Evolutionary conservation across 1,140 invertebrate genomes (phyloP), one percentile per base, ranked within the genome.

Genomic region (Phocides pigmalion): DNA sequence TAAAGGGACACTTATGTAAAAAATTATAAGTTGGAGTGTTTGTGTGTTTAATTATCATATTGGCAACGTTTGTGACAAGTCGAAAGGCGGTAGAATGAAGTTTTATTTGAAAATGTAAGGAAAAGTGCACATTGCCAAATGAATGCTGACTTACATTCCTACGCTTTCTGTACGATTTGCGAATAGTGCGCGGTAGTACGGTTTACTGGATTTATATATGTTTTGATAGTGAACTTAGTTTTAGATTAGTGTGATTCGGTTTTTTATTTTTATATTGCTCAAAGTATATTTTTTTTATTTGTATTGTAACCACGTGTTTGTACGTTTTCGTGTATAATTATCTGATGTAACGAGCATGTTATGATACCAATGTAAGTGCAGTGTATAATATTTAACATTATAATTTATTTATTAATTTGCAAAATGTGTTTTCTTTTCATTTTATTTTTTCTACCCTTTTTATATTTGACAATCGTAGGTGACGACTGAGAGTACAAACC

Each of bases 361-460:
- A 80, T 82, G 79, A 79, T 84, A 85, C 78, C 81, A 82, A 77
- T 88, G 77, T 88, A 86, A 84, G 83, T 82, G 84, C 81, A 87
- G 82, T 88, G 81, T 84, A 84, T 86, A 82, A 87, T 89, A 88
- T 90, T 87, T 84, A 88, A 90, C 83, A 88, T 79, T 86, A 90
- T 90, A 90, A 90, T 90, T 90, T 90, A 90, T 90, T 90, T 90
- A 90, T 90, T 90, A 84, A 90, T 90, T 90, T 90, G 87, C 87
- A 70, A 64, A 39, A 51, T 65, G 73, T 67, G 74, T 78, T 84
- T 82, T 72, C 39, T 69, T 79, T 76, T 25, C 4, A 37, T n/a
- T 22, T 22, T 22, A 2, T 28, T 4, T 6, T 28, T 28, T 28
- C 25, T 28, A 1, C 2, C 5, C 9, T 28, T 2, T 8, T 28